Evolutionary conservation across 2,113 vertebrate species (phyloP), one percentile per base, ranked within the genome.

Genomic region (Hiodon alosoides): DNA sequence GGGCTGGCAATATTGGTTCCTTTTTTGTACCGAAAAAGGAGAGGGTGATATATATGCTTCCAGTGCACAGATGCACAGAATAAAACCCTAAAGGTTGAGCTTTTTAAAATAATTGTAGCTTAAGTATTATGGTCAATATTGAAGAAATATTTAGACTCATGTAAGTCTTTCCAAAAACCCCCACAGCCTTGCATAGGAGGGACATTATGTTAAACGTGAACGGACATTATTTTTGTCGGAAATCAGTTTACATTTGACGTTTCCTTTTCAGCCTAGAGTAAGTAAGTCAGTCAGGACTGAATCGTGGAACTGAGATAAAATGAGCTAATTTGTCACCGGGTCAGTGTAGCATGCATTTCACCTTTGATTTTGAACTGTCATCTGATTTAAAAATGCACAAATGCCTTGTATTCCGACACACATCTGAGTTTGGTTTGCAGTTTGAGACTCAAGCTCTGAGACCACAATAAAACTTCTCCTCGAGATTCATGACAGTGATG

Each of bases 401-500:
- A 54, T 51, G 74, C 6, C 8, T 60, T 2, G 7, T 52, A 64
- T 64, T 11, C 73, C 57, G 69, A 46, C 50, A 50, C 68, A 79
- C 81, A 82, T 81, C 1, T 71, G 83, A 80, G 31, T 81, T 72
- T 76, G 77, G 84, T 86, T 71, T 16, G 53, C 16, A 47, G 10
- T 81, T 75, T 9, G 76, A 82, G 76, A 78, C 48, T 76, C 76
- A 31, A 31, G 31, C 68, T 16, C 70, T 54, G 2, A 17, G 11
- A 3, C 59, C 14, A 47, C 74, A 80, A 31, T 78, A 46, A 83
- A 71, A 16, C 48, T 73, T 75, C 77, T 57, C 57, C 66, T 69
- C 72, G 59, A 73, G 76, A 76, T 82, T 78, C 76, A 31, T n/a
- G 69, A 82, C 77, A 81, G 72, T 70, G 76, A 81, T 81, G 81